Evolutionary conservation across 2,113 vertebrate species (phyloP).

Genomic region (Notothenia coriiceps): DNA sequence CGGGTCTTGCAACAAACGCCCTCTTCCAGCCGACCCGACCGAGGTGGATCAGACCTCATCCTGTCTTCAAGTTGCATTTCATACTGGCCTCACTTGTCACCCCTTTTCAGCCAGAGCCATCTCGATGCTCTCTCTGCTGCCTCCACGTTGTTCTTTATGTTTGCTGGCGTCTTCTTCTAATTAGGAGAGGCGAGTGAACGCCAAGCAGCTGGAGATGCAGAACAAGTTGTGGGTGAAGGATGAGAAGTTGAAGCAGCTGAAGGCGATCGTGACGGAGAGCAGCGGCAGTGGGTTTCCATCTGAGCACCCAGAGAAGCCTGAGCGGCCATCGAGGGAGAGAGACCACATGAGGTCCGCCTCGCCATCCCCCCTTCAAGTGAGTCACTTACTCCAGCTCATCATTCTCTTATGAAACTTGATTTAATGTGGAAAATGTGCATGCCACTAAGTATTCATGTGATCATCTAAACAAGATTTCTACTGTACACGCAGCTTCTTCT

Average conservation of each 20-base stretch:
- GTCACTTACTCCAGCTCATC: conserved; percentile 56
- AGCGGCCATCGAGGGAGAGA: conserved; percentile 87
- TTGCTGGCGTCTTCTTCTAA: background rate
- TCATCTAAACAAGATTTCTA: background rate
- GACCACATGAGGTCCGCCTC: conserved; percentile 89
- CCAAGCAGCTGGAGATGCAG: conserved; percentile 98
- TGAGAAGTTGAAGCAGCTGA: conserved; percentile 97
- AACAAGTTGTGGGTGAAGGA: conserved; percentile 99
- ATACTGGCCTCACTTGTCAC: too few relatives aligned
- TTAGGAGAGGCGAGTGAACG: conserved; percentile 94
- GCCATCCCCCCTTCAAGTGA: conserved; percentile 86
- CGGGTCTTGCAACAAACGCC: too few relatives aligned
- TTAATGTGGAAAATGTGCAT: conserved; percentile 40
- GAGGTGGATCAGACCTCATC: too few relatives aligned
- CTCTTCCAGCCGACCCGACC: too few relatives aligned
- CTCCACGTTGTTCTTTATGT: too few relatives aligned
- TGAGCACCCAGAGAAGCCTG: conserved; percentile 82
- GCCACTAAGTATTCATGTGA: conserved; percentile 20
- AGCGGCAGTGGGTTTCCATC: background rate
- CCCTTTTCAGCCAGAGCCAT: too few relatives aligned
- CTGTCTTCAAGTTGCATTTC: too few relatives aligned
- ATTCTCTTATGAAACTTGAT: background rate
- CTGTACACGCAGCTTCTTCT: background rate
- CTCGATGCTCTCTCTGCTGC: too few relatives aligned
- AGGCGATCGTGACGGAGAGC: conserved; percentile 94